phyloP scores from a whole-genome alignment of 2,797 vertebrate genomes.

The Podarcis siculus region DNA sequence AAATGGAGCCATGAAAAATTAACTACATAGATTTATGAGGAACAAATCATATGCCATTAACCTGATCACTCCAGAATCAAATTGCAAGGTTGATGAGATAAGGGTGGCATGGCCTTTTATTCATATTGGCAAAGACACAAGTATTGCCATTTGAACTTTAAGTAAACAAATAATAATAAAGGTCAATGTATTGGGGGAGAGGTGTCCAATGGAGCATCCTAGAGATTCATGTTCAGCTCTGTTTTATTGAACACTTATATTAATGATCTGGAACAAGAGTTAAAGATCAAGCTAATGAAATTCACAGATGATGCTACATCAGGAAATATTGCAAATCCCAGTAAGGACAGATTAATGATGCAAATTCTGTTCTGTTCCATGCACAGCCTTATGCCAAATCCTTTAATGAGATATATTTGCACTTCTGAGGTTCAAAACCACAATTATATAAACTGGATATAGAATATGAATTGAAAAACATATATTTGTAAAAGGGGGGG shows the following conservation, averaged over 20 bases:
- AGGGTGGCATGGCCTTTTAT: background rate
- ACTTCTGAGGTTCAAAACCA: conserved; percentile 45
- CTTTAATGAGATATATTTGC: conserved; percentile 53
- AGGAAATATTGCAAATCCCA: conserved; percentile 67
- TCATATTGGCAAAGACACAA: conserved; percentile 9
- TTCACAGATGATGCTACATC: conserved; percentile 70
- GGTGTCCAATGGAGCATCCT: conserved; percentile 37
- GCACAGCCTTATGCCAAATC: conserved; percentile 59
- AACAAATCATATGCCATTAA: conserved; percentile 35
- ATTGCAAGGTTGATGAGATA: conserved; percentile 26
- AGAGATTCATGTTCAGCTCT: conserved; percentile 41
- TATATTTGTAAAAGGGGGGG: conserved; percentile 58
- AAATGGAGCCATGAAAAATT: conserved; percentile 26
- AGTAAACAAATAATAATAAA: conserved; percentile 46
- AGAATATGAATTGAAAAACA: conserved; percentile 48
- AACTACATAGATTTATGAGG: background rate
- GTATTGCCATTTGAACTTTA: background rate
- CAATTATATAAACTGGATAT: conserved; percentile 36
- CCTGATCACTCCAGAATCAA: conserved; percentile 13
- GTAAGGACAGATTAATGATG: conserved; percentile 67
- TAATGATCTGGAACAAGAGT: conserved; percentile 60
- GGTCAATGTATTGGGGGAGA: conserved; percentile 33
- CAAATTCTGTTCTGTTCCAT: conserved; percentile 64
- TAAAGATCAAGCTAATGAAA: conserved; percentile 69
- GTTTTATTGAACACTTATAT: conserved; percentile 52